A percentile compares a stretch with the other conserved stretches of the same genome.
Conservation (phyloP, 2,113 vertebrate genomes). For the Epinephelus lanceolatus region DNA sequence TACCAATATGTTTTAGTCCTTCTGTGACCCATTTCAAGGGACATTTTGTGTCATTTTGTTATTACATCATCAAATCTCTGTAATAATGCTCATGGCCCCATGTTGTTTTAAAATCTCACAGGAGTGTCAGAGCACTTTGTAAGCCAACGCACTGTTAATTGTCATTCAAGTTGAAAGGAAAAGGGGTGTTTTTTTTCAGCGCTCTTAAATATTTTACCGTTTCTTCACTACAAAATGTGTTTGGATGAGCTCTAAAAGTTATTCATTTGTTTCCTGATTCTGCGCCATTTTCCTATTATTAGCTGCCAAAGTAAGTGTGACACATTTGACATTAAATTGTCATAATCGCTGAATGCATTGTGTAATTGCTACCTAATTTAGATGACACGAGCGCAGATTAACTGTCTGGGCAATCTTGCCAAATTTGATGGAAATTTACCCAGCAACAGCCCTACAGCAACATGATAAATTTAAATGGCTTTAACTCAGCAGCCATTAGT, state of each 20-base stretch:
- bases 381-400: background rate
- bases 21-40: background rate
- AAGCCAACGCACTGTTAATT: background rate
- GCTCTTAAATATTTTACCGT: background rate
- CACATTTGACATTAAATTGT: conserved; percentile 7
- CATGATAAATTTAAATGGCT: background rate
- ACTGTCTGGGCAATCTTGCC: background rate
- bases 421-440: background rate
- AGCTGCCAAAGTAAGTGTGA: background rate
- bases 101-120: conserved; percentile 14
- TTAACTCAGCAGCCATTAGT: conserved; percentile 1
- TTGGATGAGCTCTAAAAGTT: background rate
- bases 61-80: conserved; percentile 10
- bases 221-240: background rate
- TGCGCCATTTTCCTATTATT: background rate
- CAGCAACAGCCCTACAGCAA: conserved; percentile 11
- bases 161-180: background rate
- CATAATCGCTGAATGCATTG: background rate
- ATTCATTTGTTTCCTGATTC: background rate
- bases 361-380: conserved; percentile 20
- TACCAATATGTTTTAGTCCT: conserved; percentile 1
- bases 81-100: background rate
- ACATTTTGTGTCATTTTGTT: background rate
- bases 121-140: background rate
- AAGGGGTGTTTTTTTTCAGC: background rate